phyloP scores from a whole-genome alignment of 1,140 invertebrate species.

The Cotesia glomerata region DNA sequence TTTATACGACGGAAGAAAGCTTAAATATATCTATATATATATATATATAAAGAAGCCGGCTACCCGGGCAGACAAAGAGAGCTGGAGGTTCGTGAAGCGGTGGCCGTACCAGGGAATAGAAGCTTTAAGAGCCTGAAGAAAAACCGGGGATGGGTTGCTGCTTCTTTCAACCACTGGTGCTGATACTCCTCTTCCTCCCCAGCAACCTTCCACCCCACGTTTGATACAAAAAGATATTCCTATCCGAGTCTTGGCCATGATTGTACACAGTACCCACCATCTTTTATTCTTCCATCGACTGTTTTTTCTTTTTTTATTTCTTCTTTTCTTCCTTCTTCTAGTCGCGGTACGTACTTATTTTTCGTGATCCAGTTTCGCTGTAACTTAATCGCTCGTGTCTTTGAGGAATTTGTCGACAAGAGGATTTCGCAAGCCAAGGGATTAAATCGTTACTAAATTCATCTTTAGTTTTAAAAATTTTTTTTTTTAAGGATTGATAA shows the following conservation, averaged over 20 bases:
- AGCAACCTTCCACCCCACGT: neutral
- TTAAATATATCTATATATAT: conserved; percentile 14
- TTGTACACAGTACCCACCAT: conserved; percentile 11
- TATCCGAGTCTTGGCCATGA: conserved; percentile 25
- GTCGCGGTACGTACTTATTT: neutral
- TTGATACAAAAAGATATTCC: conserved; percentile 37
- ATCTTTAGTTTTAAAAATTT: too few relatives aligned
- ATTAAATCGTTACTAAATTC: too few relatives aligned
- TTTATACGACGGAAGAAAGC: conserved; percentile 31
- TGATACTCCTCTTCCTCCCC: too few relatives aligned
- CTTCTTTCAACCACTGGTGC: neutral
- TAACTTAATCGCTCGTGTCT: neutral
- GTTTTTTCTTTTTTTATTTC: conserved; percentile 7
- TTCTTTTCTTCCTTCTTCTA: neutral
- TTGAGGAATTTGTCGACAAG: neutral
- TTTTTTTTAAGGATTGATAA: too few relatives aligned
- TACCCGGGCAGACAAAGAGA: conserved; percentile 34
- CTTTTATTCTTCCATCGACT: neutral
- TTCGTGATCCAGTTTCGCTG: neutral
- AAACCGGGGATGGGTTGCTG: conserved; percentile 18
- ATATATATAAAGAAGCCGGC: conserved; percentile 20
- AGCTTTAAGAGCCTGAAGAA: conserved; percentile 23
- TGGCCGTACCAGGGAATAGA: neutral
- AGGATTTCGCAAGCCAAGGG: too few relatives aligned
- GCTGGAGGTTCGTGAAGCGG: conserved; percentile 31